These are phyloP conservation scores for Bursaphelenchus mucronatus DNA, from an alignment of 1,140 invertebrate species.

Conservation along the genomic window DNA sequence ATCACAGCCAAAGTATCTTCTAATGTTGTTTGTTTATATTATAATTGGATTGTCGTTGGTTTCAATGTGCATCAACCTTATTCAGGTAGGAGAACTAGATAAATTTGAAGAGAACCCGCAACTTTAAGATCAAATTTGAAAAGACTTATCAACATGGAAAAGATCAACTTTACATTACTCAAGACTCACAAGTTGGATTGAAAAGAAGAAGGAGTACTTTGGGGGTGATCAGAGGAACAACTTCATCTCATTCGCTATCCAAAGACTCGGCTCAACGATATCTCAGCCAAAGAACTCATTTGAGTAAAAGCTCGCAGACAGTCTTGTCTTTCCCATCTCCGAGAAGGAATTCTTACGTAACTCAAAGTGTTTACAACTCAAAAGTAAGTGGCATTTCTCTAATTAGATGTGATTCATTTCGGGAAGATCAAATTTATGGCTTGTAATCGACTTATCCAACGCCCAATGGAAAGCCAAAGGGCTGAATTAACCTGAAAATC, in stretches of 20 bases:
- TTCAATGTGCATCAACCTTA: conserved; percentile 93
- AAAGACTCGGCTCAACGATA: conserved; percentile 36
- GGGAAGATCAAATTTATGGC: too few relatives aligned
- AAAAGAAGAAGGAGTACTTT: conserved; percentile 22
- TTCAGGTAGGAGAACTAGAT: conserved; percentile 70
- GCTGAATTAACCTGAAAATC: too few relatives aligned
- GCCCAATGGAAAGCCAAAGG: too few relatives aligned
- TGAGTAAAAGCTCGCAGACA: conserved; percentile 38
- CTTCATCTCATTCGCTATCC: conserved; percentile 38
- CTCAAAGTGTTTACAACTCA: conserved; percentile 20
- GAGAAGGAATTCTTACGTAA: conserved; percentile 27
- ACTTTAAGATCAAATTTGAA: conserved; percentile 35
- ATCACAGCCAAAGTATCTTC: conserved; percentile 77
- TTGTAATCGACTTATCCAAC: too few relatives aligned
- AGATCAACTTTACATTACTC: conserved; percentile 10
- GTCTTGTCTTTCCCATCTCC: conserved; percentile 47
- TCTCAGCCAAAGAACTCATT: conserved; percentile 11
- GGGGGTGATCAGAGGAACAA: conserved; percentile 21
- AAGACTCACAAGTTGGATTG: conserved; percentile 20
- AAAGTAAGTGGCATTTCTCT: conserved; percentile 17
- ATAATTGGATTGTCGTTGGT: conserved; percentile 88
- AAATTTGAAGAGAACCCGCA: conserved; percentile 1
- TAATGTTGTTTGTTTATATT: conserved; percentile 83
- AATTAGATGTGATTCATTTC: too few relatives aligned
- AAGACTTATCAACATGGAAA: conserved; percentile 41